Percentiles rank a stretch among this genome's conserved stretches.
Conservation (phyloP, 1,140 invertebrate species). For the Chironomus tepperi region DNA sequence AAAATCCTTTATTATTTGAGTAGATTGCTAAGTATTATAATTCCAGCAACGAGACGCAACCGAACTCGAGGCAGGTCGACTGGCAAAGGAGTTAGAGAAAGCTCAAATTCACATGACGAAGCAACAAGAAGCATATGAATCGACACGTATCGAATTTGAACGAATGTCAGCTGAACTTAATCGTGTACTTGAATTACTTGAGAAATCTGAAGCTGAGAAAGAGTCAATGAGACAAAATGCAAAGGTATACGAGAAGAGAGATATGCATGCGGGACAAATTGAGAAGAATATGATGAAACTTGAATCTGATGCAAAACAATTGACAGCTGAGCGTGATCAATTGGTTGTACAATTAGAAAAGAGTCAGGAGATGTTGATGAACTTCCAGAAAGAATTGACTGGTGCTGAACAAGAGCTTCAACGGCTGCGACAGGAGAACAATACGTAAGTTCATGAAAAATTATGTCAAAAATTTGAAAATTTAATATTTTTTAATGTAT, state of each 20-base stretch:
- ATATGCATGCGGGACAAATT: conserved; percentile 70
- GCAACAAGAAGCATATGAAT: conserved; percentile 69
- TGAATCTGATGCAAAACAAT: conserved; percentile 73
- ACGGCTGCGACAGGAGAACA: conserved; percentile 69
- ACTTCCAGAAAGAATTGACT: conserved; percentile 83
- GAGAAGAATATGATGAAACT: conserved; percentile 75
- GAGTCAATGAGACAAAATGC: conserved; percentile 57
- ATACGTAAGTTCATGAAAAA: conserved; percentile 39
- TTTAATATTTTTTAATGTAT: background rate
- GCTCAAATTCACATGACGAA: conserved; percentile 70
- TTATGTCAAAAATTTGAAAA: conserved; percentile 29
- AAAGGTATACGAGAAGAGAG: conserved; percentile 64
- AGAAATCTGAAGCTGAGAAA: conserved; percentile 61
- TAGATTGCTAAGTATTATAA: conserved; percentile 15
- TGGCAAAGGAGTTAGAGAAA: conserved; percentile 81
- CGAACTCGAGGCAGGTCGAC: conserved; percentile 71
- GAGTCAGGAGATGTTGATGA: conserved; percentile 84
- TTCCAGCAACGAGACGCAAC: conserved; percentile 65
- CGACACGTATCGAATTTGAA: conserved; percentile 72
- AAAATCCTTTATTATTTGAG: conserved; percentile 32
- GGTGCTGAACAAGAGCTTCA: conserved; percentile 72
- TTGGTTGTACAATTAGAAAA: conserved; percentile 82
- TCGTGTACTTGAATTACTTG: conserved; percentile 65
- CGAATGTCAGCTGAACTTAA: conserved; percentile 69
- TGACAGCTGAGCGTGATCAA: conserved; percentile 77